These are phyloP conservation scores for Poeciliopsis turneri DNA, from an alignment of 2,797 vertebrate genomes.

Conservation along the genomic window DNA sequence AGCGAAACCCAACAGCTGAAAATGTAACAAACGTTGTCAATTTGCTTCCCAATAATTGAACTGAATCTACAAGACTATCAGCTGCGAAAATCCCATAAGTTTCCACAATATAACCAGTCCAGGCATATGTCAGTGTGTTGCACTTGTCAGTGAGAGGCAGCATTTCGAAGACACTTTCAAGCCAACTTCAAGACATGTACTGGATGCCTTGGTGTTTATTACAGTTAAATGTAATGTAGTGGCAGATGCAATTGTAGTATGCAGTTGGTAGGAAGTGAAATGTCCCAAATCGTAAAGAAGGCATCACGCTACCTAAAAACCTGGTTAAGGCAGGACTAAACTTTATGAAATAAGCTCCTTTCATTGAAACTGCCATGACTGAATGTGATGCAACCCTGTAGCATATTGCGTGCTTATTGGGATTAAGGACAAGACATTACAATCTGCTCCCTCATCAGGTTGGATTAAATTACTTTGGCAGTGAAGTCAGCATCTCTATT, in stretches of 20 bases:
- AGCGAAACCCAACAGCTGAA: too few relatives aligned
- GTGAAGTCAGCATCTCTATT: background rate
- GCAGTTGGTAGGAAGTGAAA: background rate
- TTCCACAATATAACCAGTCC: background rate
- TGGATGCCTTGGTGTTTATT: background rate
- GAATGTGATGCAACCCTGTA: background rate
- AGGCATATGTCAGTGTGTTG: background rate
- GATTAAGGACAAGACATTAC: background rate
- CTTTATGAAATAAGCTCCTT: background rate
- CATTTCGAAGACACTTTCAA: background rate
- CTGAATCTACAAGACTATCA: too few relatives aligned
- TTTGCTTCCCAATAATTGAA: too few relatives aligned
- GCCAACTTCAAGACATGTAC: background rate
- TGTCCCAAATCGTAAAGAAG: background rate
- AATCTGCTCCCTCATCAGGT: background rate
- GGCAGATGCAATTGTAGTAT: background rate
- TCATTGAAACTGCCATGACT: background rate
- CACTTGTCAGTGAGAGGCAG: background rate
- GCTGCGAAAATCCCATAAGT: background rate
- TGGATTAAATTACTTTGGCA: background rate
- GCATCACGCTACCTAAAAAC: background rate
- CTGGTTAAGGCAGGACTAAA: background rate
- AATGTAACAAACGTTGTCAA: too few relatives aligned
- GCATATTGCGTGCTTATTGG: background rate
- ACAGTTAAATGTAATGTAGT: background rate